Evolutionary conservation across 2,888 invertebrate genomes (phyloP).

Genomic region (Leptodirus hochenwartii): DNA sequence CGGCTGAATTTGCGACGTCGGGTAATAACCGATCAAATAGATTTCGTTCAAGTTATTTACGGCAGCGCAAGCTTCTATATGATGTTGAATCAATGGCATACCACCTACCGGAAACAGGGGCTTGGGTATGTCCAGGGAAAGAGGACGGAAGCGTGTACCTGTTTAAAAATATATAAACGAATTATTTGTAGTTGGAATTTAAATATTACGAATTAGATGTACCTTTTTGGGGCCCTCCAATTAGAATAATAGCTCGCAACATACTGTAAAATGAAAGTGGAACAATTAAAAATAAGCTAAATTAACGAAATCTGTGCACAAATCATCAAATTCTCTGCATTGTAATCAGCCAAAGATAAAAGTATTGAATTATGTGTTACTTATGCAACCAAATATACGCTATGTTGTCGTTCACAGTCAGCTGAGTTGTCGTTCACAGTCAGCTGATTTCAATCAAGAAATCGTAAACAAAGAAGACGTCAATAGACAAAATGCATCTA

Average conservation of each 20-base stretch:
- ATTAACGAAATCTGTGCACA: too few species aligned
- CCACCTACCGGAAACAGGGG: slow-evolving; percentile 96
- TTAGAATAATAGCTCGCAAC: slow-evolving; percentile 75
- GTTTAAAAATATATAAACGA: slow-evolving; percentile 12
- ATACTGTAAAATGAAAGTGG: too few species aligned
- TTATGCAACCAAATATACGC: too few species aligned
- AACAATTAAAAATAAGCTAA: too few species aligned
- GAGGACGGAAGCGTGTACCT: slow-evolving; percentile 94
- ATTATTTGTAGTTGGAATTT: slow-evolving; percentile 2
- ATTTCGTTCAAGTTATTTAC: slow-evolving; percentile 74
- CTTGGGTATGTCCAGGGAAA: slow-evolving; percentile 94
- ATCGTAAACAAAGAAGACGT: too few species aligned
- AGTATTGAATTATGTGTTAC: too few species aligned
- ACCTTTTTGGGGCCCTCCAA: slow-evolving; percentile 94
- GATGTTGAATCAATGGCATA: slow-evolving; percentile 88
- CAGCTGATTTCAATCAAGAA: too few species aligned
- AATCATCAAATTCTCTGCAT: too few species aligned
- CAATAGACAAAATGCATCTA: too few species aligned
- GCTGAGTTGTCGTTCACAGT: too few species aligned
- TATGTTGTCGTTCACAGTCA: too few species aligned
- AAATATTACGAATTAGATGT: slow-evolving; percentile 12
- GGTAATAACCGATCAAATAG: slow-evolving; percentile 85
- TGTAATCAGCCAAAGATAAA: too few species aligned
- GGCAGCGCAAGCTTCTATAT: slow-evolving; percentile 81
- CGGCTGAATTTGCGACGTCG: slow-evolving; percentile 61